Evolutionary conservation across 2,113 vertebrate species (phyloP).

Genomic region (Terrapene triunguis): DNA sequence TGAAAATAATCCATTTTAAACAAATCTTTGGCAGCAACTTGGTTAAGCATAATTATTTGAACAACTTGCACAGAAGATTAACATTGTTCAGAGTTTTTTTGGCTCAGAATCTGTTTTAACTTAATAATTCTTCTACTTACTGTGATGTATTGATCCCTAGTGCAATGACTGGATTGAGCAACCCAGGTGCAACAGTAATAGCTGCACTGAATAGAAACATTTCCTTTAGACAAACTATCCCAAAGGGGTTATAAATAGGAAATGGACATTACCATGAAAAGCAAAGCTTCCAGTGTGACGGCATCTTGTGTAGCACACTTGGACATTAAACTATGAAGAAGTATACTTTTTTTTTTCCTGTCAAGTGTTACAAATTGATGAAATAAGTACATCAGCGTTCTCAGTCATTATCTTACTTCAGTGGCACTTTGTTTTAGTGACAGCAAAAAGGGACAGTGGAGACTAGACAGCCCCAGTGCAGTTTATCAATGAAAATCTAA

Average conservation of each 20-base stretch:
- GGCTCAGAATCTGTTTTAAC: conserved; percentile 84
- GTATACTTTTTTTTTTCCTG: conserved; percentile 89
- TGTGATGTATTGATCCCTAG: conserved; percentile 94
- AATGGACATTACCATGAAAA: conserved; percentile 90
- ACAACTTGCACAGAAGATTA: conserved; percentile 86
- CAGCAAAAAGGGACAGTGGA: conserved; percentile 90
- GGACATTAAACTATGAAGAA: conserved; percentile 93
- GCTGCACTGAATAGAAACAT: conserved; percentile 98
- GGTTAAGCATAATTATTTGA: conserved; percentile 81
- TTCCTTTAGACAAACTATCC: conserved; percentile 98
- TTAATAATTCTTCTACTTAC: conserved; percentile 88
- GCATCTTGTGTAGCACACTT: conserved; percentile 89
- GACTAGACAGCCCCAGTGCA: conserved; percentile 90
- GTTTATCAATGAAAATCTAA: conserved; percentile 99
- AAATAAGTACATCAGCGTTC: conserved; percentile 95
- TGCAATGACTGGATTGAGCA: conserved; percentile 88
- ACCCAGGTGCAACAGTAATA: conserved; percentile 96
- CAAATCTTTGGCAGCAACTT: conserved; percentile 83
- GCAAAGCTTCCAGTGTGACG: conserved; percentile 88
- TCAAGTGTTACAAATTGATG: conserved; percentile 96
- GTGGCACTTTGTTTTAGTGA: conserved; percentile 97
- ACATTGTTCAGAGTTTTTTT: conserved; percentile 86
- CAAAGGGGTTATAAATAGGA: conserved; percentile 96
- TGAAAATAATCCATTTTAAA: conserved; percentile 76
- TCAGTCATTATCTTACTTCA: conserved; percentile 94